A percentile compares a stretch with the other conserved stretches of the same genome.
These are phyloP conservation scores for Lanius ludovicianus DNA, from an alignment of 2,113 vertebrate genomes.

Conservation along the genomic window DNA sequence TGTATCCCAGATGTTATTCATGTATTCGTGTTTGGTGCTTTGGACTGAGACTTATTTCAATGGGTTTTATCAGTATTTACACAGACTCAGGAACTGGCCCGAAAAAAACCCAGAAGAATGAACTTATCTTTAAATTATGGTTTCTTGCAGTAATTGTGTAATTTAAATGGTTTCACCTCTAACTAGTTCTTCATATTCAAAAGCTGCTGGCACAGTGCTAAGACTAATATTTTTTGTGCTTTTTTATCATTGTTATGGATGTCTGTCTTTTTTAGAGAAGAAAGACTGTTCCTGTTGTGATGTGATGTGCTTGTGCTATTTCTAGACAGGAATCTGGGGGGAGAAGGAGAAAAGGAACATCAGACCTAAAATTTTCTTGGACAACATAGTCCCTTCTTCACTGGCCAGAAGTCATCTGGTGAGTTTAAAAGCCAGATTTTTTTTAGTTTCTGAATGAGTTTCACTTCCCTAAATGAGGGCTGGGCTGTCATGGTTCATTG, in stretches of 20 bases:
- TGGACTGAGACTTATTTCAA: neutral
- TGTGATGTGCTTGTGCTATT: neutral
- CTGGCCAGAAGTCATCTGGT: neutral
- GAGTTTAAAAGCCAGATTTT: neutral
- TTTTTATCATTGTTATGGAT: neutral
- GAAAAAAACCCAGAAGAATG: neutral
- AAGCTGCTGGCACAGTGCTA: slow-evolving; percentile 1
- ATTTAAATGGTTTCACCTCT: neutral
- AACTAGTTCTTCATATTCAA: neutral
- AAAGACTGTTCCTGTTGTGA: neutral
- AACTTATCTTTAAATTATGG: neutral
- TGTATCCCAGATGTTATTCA: neutral
- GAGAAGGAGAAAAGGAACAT: neutral
- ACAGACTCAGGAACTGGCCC: neutral
- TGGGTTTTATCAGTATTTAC: slow-evolving; percentile 8
- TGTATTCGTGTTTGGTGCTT: neutral
- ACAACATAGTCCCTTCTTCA: neutral
- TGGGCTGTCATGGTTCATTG: neutral
- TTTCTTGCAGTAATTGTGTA: neutral
- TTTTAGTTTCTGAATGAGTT: neutral
- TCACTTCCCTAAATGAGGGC: neutral
- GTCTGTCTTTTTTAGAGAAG: neutral
- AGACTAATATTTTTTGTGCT: slow-evolving; percentile 28
- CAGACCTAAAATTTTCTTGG: neutral
- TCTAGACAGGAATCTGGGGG: neutral